Percentiles rank a stretch among this genome's conserved stretches.
phyloP scores from a whole-genome alignment of 1,140 invertebrate genomes.

The Brachionus asplanchnoidis region DNA sequence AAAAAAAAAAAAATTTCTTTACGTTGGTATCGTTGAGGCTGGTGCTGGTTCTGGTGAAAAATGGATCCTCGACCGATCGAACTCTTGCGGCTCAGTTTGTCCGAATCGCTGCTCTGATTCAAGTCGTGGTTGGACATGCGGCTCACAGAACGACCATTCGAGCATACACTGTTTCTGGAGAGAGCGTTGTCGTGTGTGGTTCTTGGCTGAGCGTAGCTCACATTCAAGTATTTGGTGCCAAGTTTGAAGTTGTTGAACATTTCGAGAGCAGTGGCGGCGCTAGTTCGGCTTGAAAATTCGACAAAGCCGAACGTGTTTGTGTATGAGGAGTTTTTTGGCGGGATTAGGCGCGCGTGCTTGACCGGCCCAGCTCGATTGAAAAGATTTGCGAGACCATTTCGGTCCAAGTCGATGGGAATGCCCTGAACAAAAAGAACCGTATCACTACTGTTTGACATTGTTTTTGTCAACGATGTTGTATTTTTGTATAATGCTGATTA shows the following conservation, averaged over 20 bases:
- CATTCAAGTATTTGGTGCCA: neutral
- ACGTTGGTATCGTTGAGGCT: neutral
- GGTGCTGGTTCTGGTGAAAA: neutral
- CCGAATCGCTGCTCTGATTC: neutral
- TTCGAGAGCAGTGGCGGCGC: constrained; percentile 1
- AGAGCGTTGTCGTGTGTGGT: neutral
- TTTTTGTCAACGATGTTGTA: neutral
- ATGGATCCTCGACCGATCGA: neutral
- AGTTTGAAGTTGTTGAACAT: constrained; percentile 33
- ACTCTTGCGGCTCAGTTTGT: neutral
- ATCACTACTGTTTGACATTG: neutral
- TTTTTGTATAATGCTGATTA: neutral
- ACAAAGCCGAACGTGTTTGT: constrained; percentile 15
- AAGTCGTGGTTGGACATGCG: neutral
- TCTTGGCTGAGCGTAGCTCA: neutral
- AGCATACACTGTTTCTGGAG: neutral
- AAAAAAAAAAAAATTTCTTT: too few species aligned
- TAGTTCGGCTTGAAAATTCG: neutral
- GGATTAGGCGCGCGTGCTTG: neutral
- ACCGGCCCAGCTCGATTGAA: neutral
- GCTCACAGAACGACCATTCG: neutral
- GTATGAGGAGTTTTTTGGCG: neutral
- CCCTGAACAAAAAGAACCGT: neutral
- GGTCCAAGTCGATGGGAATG: neutral
- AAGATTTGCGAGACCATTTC: constrained; percentile 14